Evolutionary conservation across 1,140 invertebrate species (phyloP).

Genomic region (Microvelia longipes): DNA sequence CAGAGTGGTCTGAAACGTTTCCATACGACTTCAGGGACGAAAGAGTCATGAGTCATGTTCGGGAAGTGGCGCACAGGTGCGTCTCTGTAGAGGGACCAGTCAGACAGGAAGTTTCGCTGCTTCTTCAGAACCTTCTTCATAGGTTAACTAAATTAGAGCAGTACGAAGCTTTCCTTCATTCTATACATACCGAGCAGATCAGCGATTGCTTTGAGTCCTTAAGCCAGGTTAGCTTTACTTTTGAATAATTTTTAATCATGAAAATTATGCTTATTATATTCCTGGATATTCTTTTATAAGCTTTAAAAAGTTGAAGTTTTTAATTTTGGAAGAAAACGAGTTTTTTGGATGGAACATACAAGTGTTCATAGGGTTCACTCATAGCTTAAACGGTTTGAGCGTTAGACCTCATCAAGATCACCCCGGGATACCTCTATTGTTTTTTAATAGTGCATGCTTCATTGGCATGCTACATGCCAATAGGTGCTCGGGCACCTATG

Average conservation of each 20-base stretch:
- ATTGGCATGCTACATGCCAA: too few relatives aligned
- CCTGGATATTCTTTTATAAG: too few relatives aligned
- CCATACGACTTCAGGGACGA: conserved; percentile 94
- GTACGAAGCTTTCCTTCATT: conserved; percentile 45
- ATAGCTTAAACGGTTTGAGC: too few relatives aligned
- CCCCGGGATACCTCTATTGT: too few relatives aligned
- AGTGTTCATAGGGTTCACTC: too few relatives aligned
- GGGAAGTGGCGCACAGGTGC: conserved; percentile 74
- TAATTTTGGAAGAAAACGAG: too few relatives aligned
- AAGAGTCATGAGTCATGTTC: conserved; percentile 78
- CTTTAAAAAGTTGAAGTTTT: too few relatives aligned
- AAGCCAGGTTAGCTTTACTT: conserved; percentile 7
- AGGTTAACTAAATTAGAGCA: conserved; percentile 64
- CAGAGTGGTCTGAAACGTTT: conserved; percentile 88
- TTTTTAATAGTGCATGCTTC: too few relatives aligned
- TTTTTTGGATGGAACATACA: too few relatives aligned
- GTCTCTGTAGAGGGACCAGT: conserved; percentile 36
- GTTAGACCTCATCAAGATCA: too few relatives aligned
- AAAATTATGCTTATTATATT: background rate
- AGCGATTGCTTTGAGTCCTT: background rate
- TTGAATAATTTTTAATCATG: background rate
- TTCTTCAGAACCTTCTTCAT: conserved; percentile 69
- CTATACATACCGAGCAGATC: conserved; percentile 6
- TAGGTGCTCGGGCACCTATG: too few relatives aligned
- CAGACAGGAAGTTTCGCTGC: conserved; percentile 59